phyloP scores from a whole-genome alignment of 2,888 invertebrate species.

The Ernsta delagoae region DNA sequence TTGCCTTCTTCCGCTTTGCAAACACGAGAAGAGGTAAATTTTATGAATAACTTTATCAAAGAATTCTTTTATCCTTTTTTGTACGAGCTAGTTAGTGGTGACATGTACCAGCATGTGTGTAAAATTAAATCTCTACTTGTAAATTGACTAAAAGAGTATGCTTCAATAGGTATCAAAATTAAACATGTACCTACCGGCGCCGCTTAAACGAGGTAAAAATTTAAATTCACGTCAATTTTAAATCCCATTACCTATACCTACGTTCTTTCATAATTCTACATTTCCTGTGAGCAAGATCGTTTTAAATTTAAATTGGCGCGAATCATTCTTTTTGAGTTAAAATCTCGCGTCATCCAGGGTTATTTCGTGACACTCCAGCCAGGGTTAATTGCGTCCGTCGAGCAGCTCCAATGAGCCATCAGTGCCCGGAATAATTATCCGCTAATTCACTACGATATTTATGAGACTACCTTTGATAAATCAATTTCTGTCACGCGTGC shows the following conservation, averaged over 20 bases:
- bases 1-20: constrained; percentile 10
- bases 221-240: background rate
- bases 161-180: background rate
- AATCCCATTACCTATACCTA: background rate
- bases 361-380: constrained; percentile 51
- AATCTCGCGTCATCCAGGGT: constrained; percentile 15
- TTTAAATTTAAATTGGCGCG: constrained; percentile 15
- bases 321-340: constrained; percentile 15
- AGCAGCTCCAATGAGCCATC: constrained; percentile 51
- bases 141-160: too few relatives aligned
- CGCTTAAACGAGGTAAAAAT: background rate
- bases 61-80: background rate
- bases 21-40: background rate
- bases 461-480: constrained; percentile 14
- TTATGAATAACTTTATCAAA: background rate
- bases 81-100: too few relatives aligned
- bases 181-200: background rate
- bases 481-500: background rate
- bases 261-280: background rate
- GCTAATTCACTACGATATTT: constrained; percentile 58
- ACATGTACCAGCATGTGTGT: too few relatives aligned
- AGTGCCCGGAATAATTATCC: constrained; percentile 73
- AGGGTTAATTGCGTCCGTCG: constrained; percentile 68
- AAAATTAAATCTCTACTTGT: too few relatives aligned
- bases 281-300: constrained; percentile 2